A percentile compares a stretch with the other conserved stretches of the same genome.
These are phyloP conservation scores for Latrodectus elegans DNA, from an alignment of 2,888 invertebrate genomes.

Conservation along the genomic window DNA sequence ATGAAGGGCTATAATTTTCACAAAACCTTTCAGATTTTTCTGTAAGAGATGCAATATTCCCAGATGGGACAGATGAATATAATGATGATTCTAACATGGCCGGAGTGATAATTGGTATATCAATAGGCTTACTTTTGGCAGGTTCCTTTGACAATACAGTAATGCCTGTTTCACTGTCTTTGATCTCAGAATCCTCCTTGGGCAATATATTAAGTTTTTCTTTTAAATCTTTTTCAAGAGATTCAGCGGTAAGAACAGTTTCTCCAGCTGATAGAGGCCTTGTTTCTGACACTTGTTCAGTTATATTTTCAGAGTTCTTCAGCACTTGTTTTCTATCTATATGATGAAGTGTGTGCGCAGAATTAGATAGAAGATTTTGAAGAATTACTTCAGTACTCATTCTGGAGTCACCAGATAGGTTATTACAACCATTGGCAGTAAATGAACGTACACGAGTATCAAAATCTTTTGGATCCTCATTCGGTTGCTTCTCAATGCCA, in stretches of 20 bases:
- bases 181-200: slow-evolving; percentile 14
- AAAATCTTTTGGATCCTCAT: slow-evolving; percentile 36
- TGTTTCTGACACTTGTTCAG: background rate
- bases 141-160: background rate
- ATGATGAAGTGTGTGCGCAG: slow-evolving; percentile 88
- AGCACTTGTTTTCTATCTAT: slow-evolving; percentile 79
- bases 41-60: slow-evolving; percentile 10
- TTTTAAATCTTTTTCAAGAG: slow-evolving; percentile 69
- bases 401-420: slow-evolving; percentile 58
- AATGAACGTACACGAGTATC: slow-evolving; percentile 50
- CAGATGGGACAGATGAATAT: slow-evolving; percentile 52
- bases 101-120: slow-evolving; percentile 66
- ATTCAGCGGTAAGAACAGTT: slow-evolving; percentile 59
- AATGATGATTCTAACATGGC: slow-evolving; percentile 61
- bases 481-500: slow-evolving; percentile 31
- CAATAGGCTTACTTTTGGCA: slow-evolving; percentile 58
- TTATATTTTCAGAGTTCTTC: slow-evolving; percentile 4
- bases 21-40: slow-evolving; percentile 32
- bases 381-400: slow-evolving; percentile 76
- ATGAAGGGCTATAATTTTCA: slow-evolving; percentile 21
- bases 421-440: slow-evolving; percentile 38
- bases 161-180: background rate
- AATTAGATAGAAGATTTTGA: slow-evolving; percentile 87
- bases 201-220: slow-evolving; percentile 64
- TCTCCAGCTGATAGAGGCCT: slow-evolving; percentile 33